These are phyloP conservation scores for Zootoca vivipara DNA, from an alignment of 2,113 vertebrate genomes.

Conservation along the genomic window DNA sequence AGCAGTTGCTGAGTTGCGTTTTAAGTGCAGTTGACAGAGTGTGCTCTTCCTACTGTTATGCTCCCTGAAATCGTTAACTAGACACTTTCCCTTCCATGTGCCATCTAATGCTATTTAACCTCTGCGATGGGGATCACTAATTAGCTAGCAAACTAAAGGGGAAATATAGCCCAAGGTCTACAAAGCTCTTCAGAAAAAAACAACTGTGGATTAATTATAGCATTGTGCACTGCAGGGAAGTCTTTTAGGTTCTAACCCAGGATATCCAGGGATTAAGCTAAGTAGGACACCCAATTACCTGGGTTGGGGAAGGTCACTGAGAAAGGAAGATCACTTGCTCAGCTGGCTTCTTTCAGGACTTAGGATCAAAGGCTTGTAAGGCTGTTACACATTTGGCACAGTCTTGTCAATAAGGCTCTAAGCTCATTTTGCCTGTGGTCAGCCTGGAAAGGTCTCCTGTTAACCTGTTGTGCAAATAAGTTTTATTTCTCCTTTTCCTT, in stretches of 20 bases:
- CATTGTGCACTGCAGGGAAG: conserved; percentile 43
- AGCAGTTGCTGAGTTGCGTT: not conserved
- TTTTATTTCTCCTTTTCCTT: not conserved
- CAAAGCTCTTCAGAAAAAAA: conserved; percentile 56
- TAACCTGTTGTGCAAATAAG: not conserved
- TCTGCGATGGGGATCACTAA: conserved; percentile 41
- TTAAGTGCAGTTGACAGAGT: not conserved
- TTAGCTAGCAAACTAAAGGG: not conserved
- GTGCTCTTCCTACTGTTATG: not conserved
- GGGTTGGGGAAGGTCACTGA: conserved; percentile 49
- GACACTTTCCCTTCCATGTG: not conserved
- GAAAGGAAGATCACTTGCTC: not conserved
- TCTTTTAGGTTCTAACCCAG: conserved; percentile 60
- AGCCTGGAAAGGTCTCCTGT: not conserved
- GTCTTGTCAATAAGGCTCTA: not conserved
- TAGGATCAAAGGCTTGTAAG: conserved; percentile 29
- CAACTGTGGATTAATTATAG: conserved; percentile 67
- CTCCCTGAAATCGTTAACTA: not conserved
- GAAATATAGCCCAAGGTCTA: conserved; percentile 45
- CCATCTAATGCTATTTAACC: conserved; percentile 15
- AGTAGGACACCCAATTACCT: conserved; percentile 64
- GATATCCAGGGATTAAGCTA: conserved; percentile 71
- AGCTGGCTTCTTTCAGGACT: not conserved
- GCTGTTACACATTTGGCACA: not conserved
- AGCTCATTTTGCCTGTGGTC: not conserved